These are phyloP conservation scores for Nymphalis urticae DNA, from an alignment of 2,888 invertebrate species.

Conservation along the genomic window DNA sequence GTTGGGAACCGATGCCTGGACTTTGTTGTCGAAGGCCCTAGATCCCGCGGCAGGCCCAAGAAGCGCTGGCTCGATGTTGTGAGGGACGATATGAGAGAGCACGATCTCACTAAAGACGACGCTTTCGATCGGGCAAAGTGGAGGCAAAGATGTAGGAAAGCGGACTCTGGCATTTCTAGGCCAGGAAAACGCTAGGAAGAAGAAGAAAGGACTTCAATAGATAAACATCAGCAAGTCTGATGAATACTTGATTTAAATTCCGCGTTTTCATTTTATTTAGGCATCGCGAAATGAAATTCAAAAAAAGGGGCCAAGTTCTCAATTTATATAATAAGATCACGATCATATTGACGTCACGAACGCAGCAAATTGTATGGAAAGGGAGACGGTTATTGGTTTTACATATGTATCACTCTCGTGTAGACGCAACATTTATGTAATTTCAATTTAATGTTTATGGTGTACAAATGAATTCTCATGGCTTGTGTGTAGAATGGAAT, in stretches of 20 bases:
- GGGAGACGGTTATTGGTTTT: slow-evolving; percentile 17
- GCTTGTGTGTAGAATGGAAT: neutral
- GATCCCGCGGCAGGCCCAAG: too few relatives aligned
- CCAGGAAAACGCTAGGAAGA: too few relatives aligned
- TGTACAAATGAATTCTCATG: neutral
- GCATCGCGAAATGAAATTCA: slow-evolving; percentile 2
- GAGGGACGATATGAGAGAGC: too few relatives aligned
- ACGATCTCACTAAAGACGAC: too few relatives aligned
- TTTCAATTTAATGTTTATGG: neutral
- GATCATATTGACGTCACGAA: slow-evolving; percentile 11
- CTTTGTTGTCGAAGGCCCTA: too few relatives aligned
- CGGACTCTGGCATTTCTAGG: too few relatives aligned
- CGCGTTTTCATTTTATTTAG: slow-evolving; percentile 5
- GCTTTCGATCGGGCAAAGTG: too few relatives aligned
- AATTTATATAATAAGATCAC: slow-evolving; percentile 25
- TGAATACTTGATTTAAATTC: slow-evolving; percentile 15
- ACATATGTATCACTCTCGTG: slow-evolving; percentile 10
- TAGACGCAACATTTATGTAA: neutral
- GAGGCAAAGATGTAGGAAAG: too few relatives aligned
- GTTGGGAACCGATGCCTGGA: too few relatives aligned
- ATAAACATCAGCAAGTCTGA: neutral
- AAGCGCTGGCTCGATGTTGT: too few relatives aligned
- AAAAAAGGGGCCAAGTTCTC: slow-evolving; percentile 17
- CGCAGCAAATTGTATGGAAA: slow-evolving; percentile 13
- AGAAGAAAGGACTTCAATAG: too few relatives aligned